Conservation (phyloP, 2,888 invertebrate species). For the Sesia bembeciformis region DNA sequence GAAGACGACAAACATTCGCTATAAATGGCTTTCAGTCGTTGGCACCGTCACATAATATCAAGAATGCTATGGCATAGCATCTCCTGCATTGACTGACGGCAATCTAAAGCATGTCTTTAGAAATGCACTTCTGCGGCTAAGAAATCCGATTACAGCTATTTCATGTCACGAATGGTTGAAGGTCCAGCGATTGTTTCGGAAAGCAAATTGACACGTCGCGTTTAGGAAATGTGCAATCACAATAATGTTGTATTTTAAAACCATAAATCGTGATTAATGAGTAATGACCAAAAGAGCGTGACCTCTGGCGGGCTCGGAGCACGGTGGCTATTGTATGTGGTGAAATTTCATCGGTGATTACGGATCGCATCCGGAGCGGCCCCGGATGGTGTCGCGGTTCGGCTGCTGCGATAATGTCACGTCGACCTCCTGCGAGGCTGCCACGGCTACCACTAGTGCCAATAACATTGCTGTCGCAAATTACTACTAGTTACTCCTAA, state of each 20-base stretch:
- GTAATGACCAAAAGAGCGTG: slow-evolving; percentile 56
- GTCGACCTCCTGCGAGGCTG: slow-evolving; percentile 23
- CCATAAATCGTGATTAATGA: slow-evolving; percentile 51
- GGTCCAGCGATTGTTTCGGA: slow-evolving; percentile 10
- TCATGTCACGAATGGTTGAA: too few relatives aligned
- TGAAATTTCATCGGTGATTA: slow-evolving; percentile 70
- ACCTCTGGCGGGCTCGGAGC: slow-evolving; percentile 38
- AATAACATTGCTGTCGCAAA: neutral
- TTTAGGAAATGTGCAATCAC: slow-evolving; percentile 48
- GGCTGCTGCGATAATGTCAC: slow-evolving; percentile 43
- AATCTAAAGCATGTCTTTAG: slow-evolving; percentile 1
- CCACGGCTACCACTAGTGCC: neutral
- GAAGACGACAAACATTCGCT: slow-evolving; percentile 65
- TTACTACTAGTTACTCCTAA: neutral
- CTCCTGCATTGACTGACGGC: slow-evolving; percentile 20
- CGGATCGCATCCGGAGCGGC: slow-evolving; percentile 58
- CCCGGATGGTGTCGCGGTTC: slow-evolving; percentile 66
- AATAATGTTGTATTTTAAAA: slow-evolving; percentile 25
- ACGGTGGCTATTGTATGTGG: slow-evolving; percentile 50
- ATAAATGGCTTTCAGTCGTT: slow-evolving; percentile 62
- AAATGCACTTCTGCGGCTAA: too few relatives aligned
- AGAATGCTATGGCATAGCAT: slow-evolving; percentile 13
- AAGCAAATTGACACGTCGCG: slow-evolving; percentile 24
- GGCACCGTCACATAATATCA: slow-evolving; percentile 31
- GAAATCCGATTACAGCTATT: too few relatives aligned